Evolutionary conservation across 2,113 vertebrate species (phyloP).

Genomic region (Hydrochoerus hydrochaeris): DNA sequence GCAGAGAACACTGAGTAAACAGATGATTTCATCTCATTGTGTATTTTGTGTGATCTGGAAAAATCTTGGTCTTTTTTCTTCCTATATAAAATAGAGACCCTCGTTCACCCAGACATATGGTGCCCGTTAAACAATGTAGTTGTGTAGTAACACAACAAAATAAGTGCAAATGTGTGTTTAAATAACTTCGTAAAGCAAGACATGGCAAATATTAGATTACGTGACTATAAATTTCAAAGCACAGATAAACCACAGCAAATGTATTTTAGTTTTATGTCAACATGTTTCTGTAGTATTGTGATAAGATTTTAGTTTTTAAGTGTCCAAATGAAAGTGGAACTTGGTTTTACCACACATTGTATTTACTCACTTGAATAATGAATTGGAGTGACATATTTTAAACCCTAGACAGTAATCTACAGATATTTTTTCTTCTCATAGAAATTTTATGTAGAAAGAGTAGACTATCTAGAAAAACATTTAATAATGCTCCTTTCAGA

Average conservation of each 20-base stretch:
- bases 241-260: not conserved
- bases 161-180: too few species aligned
- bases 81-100: not conserved
- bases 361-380: not conserved
- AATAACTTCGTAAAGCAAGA: too few species aligned
- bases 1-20: not conserved
- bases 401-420: not conserved
- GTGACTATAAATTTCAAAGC: not conserved
- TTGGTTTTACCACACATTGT: not conserved
- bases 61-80: not conserved
- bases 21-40: not conserved
- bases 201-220: constrained; percentile 26
- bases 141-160: too few species aligned
- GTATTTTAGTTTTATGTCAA: not conserved
- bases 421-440: not conserved
- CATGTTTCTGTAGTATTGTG: not conserved
- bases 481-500: not conserved
- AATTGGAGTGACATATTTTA: not conserved
- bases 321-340: not conserved
- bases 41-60: not conserved
- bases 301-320: not conserved
- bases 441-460: not conserved
- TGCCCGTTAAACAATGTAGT: too few species aligned
- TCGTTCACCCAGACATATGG: not conserved
- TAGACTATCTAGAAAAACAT: not conserved